These are phyloP conservation scores for Pionites leucogaster DNA, from an alignment of 2,113 vertebrate species.

Conservation along the genomic window DNA sequence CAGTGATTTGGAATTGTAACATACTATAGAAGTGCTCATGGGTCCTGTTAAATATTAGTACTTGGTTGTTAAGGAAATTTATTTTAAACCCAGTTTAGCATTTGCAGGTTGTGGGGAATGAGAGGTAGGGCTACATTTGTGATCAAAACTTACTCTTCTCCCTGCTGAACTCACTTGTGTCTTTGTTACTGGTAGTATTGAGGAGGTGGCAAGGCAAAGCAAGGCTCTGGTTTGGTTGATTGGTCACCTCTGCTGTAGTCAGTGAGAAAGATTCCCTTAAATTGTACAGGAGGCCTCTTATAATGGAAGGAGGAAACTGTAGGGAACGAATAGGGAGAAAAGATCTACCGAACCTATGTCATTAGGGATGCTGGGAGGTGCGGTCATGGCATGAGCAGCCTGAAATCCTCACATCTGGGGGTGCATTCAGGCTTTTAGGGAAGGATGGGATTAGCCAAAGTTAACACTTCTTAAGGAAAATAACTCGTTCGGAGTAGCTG, in stretches of 20 bases:
- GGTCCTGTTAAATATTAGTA: slow-evolving; percentile 50
- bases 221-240: not conserved
- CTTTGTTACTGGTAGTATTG: not conserved
- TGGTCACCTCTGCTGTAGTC: not conserved
- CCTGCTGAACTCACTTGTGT: not conserved
- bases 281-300: not conserved
- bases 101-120: not conserved
- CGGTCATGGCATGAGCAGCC: not conserved
- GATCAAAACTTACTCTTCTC: not conserved
- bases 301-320: not conserved
- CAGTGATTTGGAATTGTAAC: slow-evolving; percentile 31
- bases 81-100: slow-evolving; percentile 6
- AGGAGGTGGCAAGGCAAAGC: not conserved
- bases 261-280: not conserved
- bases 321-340: not conserved
- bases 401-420: not conserved
- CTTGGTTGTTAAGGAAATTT: slow-evolving; percentile 30
- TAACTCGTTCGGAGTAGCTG: not conserved
- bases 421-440: not conserved
- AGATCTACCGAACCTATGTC: not conserved
- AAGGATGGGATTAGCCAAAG: not conserved
- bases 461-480: not conserved
- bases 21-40: slow-evolving; percentile 17
- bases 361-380: not conserved
- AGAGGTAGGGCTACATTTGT: not conserved